Conservation (phyloP, 2,797 vertebrate genomes). For the Halcyon badia region DNA sequence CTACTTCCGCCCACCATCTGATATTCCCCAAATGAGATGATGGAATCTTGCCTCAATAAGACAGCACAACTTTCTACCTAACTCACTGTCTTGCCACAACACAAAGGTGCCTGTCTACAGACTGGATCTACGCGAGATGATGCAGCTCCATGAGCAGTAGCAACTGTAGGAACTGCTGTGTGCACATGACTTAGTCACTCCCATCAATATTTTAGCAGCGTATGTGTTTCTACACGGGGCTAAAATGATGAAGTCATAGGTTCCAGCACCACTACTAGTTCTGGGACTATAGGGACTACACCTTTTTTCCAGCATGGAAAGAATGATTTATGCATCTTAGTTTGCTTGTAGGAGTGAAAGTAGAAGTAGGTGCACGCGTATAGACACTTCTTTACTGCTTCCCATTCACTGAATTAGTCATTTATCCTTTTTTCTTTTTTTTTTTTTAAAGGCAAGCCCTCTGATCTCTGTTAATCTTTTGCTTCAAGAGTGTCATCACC, state of each 20-base stretch:
- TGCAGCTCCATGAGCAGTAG: background rate
- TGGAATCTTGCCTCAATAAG: background rate
- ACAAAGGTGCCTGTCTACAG: background rate
- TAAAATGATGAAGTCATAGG: background rate
- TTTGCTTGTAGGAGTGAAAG: background rate
- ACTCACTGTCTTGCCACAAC: background rate
- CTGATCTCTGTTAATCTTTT: background rate
- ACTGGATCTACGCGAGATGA: fast-evolving
- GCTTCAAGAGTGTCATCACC: background rate
- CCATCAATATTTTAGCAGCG: background rate
- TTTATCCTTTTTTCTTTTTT: background rate
- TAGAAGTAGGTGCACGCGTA: background rate
- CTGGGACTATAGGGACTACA: background rate
- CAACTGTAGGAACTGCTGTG: background rate
- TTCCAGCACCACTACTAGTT: background rate
- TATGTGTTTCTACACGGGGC: background rate
- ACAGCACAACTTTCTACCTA: background rate
- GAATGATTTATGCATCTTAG: background rate
- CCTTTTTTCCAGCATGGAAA: background rate
- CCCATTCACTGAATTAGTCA: background rate
- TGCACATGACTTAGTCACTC: background rate
- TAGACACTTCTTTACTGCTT: background rate
- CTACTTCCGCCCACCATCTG: background rate
- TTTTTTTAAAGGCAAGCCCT: background rate
- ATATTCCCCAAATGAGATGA: background rate